phyloP scores from a whole-genome alignment of 1,140 invertebrate species.

The Leptinotarsa defecta region DNA sequence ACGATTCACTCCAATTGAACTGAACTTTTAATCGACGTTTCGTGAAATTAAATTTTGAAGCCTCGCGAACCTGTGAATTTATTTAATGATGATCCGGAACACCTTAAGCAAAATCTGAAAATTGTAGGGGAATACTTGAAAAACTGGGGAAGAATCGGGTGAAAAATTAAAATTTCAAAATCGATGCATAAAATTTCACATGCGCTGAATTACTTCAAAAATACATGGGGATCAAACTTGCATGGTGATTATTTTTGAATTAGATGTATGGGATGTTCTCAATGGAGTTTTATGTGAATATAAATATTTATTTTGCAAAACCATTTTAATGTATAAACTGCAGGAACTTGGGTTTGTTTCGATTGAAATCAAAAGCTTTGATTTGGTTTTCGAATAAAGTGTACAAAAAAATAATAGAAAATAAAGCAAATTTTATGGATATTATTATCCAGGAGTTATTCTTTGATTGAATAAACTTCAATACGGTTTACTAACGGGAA shows the following conservation, averaged over 20 bases:
- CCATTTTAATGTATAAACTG: too few relatives aligned
- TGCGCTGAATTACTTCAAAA: background rate
- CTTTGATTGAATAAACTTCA: too few relatives aligned
- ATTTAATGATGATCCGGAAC: background rate
- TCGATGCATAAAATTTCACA: background rate
- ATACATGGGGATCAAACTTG: background rate
- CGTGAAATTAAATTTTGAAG: background rate
- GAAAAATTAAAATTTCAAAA: background rate
- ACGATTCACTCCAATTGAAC: background rate
- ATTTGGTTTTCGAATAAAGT: too few relatives aligned
- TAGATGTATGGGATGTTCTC: background rate
- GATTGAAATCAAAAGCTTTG: too few relatives aligned
- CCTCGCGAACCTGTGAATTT: background rate
- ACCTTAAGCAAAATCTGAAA: background rate
- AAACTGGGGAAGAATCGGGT: constrained; percentile 6
- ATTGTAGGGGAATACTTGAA: background rate
- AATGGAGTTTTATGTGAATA: too few relatives aligned
- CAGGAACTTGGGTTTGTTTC: too few relatives aligned
- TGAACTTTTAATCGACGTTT: background rate
- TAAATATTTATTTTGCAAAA: too few relatives aligned
- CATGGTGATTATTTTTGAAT: background rate
- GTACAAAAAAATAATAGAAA: too few relatives aligned
- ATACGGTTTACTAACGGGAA: too few relatives aligned
- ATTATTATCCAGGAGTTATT: too few relatives aligned
- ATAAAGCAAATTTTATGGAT: too few relatives aligned